phyloP scores from a whole-genome alignment of 2,113 vertebrate genomes.

The Chaetodon auriga region DNA sequence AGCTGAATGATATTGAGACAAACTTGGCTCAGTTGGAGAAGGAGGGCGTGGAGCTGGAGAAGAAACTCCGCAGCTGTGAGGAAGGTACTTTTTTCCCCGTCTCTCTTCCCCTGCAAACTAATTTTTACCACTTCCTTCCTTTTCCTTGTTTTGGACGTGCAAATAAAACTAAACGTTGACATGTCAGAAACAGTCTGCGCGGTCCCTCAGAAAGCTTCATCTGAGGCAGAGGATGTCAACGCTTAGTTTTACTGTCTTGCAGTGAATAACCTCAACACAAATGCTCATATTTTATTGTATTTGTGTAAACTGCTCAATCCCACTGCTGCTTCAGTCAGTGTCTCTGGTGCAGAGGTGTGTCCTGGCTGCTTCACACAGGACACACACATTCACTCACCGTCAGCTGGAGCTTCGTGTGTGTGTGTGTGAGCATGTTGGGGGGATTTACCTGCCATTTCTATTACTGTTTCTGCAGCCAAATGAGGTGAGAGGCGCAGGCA shows the following conservation, averaged over 20 bases:
- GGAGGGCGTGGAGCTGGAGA: constrained; percentile 92
- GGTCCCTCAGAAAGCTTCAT: not conserved
- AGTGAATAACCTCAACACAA: constrained; percentile 14
- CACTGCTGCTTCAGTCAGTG: constrained; percentile 27
- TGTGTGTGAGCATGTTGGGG: not conserved
- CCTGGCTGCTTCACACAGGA: constrained; percentile 63
- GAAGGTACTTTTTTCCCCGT: constrained; percentile 84
- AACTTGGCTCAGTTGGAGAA: constrained; percentile 89
- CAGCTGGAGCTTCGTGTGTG: constrained; percentile 42
- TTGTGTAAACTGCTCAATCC: constrained; percentile 43
- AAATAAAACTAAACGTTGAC: constrained; percentile 26
- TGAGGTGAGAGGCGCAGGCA: constrained; percentile 75
- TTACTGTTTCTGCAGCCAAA: constrained; percentile 78
- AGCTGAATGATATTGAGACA: constrained; percentile 87
- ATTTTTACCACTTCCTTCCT: not conserved
- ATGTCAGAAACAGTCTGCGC: not conserved
- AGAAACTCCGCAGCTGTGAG: constrained; percentile 88
- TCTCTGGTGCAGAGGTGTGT: constrained; percentile 52
- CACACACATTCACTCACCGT: constrained; percentile 33
- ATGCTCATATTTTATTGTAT: constrained; percentile 54
- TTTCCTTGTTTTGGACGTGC: not conserved
- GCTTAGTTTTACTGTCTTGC: constrained; percentile 4
- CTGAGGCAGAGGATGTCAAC: not conserved
- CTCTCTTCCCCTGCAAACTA: not conserved
- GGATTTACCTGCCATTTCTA: constrained; percentile 73